phyloP scores from a whole-genome alignment of 2,888 invertebrate genomes.

The Ischnura elegans region DNA sequence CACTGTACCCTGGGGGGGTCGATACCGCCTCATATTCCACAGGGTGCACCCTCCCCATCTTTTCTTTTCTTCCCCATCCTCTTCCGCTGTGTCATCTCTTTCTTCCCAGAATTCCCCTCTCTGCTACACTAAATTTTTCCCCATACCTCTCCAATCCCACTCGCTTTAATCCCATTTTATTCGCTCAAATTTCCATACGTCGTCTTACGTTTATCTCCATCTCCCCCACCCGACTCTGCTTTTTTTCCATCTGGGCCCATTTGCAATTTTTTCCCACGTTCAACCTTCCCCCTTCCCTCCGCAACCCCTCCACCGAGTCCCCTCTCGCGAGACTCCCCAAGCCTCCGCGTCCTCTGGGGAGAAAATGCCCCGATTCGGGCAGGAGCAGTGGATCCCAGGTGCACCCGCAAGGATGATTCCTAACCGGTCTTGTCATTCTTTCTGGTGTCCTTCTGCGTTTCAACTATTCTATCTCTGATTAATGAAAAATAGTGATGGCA shows the following conservation, averaged over 20 bases:
- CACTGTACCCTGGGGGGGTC: no score
- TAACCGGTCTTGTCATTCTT: no score
- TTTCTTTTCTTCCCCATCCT: not conserved
- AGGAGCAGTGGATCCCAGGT: not conserved
- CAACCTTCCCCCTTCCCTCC: not conserved
- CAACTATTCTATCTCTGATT: no score
- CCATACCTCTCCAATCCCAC: no score
- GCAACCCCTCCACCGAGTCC: not conserved
- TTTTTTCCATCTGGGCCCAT: not conserved
- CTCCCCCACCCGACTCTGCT: not conserved
- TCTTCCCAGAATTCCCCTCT: no score
- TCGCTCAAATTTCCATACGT: slow-evolving; percentile 29
- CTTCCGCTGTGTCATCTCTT: not conserved
- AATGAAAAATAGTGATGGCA: no score
- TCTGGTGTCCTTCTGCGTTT: no score
- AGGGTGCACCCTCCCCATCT: no score
- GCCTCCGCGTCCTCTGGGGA: not conserved
- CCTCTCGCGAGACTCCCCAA: not conserved
- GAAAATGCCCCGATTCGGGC: not conserved
- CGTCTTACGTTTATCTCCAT: slow-evolving; percentile 33
- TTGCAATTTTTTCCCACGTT: not conserved
- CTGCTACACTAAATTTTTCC: no score
- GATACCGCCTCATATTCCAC: no score
- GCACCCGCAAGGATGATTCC: no score
- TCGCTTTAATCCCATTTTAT: not conserved